These are phyloP conservation scores for Epirrhoe tristata DNA, from an alignment of 2,888 invertebrate species.

Conservation along the genomic window DNA sequence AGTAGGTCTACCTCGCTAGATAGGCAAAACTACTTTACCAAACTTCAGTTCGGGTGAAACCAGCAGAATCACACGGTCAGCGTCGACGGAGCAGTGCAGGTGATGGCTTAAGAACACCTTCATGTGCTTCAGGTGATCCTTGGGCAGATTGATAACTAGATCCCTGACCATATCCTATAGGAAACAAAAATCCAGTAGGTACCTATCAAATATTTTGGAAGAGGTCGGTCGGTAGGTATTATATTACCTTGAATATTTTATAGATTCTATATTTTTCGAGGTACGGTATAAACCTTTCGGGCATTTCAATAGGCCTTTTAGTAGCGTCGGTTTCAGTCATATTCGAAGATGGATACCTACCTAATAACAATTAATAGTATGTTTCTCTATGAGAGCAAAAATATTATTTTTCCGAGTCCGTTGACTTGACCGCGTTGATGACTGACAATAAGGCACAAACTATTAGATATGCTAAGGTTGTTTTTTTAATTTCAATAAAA, in stretches of 20 bases:
- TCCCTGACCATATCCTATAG: constrained; percentile 86
- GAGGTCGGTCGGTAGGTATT: constrained; percentile 2
- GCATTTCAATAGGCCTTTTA: constrained; percentile 69
- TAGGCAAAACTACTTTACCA: constrained; percentile 50
- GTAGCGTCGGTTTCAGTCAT: constrained; percentile 80
- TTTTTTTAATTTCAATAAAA: too few species aligned
- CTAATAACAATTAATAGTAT: too few species aligned
- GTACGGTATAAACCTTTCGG: constrained; percentile 85
- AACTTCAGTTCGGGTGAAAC: constrained; percentile 75
- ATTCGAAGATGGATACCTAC: neutral
- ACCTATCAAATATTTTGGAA: neutral
- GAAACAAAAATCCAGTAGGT: neutral
- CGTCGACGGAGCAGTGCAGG: constrained; percentile 74
- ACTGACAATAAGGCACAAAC: too few species aligned
- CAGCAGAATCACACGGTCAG: constrained; percentile 84
- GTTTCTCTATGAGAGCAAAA: too few species aligned
- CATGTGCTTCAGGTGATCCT: constrained; percentile 87
- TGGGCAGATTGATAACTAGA: constrained; percentile 85
- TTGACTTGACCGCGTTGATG: too few species aligned
- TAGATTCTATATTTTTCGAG: constrained; percentile 88
- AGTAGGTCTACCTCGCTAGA: too few species aligned
- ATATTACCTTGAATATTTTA: constrained; percentile 86
- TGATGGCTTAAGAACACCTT: constrained; percentile 84
- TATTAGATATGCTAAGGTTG: too few species aligned
- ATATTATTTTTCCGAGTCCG: too few species aligned